Evolutionary conservation across 2,113 vertebrate genomes (phyloP), one percentile per base, ranked within the genome.

Genomic region (zebrafish (Danio rerio)): DNA sequence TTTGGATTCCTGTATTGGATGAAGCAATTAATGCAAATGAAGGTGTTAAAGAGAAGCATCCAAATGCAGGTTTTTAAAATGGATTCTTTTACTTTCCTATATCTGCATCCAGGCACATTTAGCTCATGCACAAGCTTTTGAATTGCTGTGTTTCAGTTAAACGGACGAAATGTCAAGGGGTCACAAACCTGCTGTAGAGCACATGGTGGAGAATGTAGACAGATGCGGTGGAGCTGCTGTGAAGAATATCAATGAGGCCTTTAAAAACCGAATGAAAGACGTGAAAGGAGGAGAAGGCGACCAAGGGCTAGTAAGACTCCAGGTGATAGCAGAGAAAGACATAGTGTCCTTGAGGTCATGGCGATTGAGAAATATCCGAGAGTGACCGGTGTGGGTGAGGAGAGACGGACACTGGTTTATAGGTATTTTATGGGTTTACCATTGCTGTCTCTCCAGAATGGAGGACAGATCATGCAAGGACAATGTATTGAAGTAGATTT

Each of bases 121-220:
- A 58, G 18, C 20, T 77, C 9, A 68, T 82, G 62, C 59, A 49
- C 6, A 18, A 45, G 55, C 65, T 71, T 13, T 9, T 43, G 65
- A 78, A 71, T 63, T 40, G 59, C 50, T 56, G 59, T 16, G 20
- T 72, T 81, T 81, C 70, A 55, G 70, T 21, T 66, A 21, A 68
- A 56, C 21, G 6, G 50, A 18, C 9, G 4, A 80, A 79, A 72
- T 73, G 77, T 86, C 74, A 80, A 63, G 62, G 49, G 55, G 52
- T 21, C 56, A 58, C 56, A 79, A 65, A n/a, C 16, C 53, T 85
- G 52, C 52, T 50, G 58, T 73, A 49, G 15, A 66, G 76, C 49
- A 43, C 45, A 73, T 40, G 40, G 62, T 78, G 66, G 7, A 42
- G 40, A 85, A 78, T 59, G 20, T 40, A 73, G 62, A 77, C 74